A percentile compares a stretch with the other conserved stretches of the same genome.
phyloP scores from a whole-genome alignment of 1,140 invertebrate species.

The Drosophila eugracilis region DNA sequence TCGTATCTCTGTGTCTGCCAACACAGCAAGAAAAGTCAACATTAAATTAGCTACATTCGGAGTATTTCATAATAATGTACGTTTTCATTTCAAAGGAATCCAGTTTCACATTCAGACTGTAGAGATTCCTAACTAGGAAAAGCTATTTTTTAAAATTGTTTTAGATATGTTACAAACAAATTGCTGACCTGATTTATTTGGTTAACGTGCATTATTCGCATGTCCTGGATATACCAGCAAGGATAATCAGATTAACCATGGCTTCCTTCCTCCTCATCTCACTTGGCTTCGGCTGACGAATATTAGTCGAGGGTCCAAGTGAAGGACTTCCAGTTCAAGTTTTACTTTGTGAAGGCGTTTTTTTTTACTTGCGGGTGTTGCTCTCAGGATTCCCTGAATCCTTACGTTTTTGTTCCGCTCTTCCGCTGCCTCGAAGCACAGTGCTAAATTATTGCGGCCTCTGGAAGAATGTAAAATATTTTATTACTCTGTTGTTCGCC shows the following conservation, averaged over 20 bases:
- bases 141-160: no score
- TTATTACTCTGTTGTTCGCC: slow-evolving; percentile 59
- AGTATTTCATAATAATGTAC: no score
- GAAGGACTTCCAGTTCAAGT: background rate
- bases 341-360: slow-evolving; percentile 25
- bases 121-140: background rate
- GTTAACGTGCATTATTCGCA: slow-evolving; percentile 2
- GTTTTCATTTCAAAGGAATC: no score
- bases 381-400: background rate
- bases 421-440: slow-evolving; percentile 2
- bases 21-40: slow-evolving; percentile 2
- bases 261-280: slow-evolving; percentile 5
- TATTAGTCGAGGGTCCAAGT: slow-evolving; percentile 7
- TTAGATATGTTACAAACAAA: no score
- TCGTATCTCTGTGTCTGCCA: background rate
- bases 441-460: slow-evolving; percentile 58
- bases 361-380: slow-evolving; percentile 12
- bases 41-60: background rate
- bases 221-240: slow-evolving; percentile 10
- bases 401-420: background rate
- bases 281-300: slow-evolving; percentile 5
- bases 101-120: no score
- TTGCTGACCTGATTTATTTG: background rate
- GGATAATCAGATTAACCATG: slow-evolving; percentile 25
- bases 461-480: slow-evolving; percentile 67